Conservation (phyloP, 2,888 invertebrate species). For the Melipona beecheii region DNA sequence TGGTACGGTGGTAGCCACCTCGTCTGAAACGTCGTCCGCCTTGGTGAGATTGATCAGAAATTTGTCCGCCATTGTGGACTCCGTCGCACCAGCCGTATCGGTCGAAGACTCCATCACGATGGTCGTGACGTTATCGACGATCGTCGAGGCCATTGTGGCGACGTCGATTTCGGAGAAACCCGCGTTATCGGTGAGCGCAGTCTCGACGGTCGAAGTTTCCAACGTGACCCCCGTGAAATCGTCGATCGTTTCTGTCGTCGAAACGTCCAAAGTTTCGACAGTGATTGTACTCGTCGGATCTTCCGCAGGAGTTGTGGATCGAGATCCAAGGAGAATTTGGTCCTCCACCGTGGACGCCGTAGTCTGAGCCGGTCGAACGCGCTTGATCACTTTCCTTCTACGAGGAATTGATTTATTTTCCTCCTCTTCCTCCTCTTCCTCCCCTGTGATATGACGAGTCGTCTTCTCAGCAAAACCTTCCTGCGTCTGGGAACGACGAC, state of each 20-base stretch:
- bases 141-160: conserved; percentile 32
- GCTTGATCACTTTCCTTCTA: conserved; percentile 76
- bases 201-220: conserved; percentile 26
- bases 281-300: not conserved
- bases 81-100: conserved; percentile 1
- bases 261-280: not conserved
- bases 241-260: conserved; percentile 25
- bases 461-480: conserved; percentile 72
- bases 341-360: not conserved
- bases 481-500: conserved; percentile 50
- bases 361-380: conserved; percentile 69
- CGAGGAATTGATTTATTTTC: conserved; percentile 45
- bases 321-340: not conserved
- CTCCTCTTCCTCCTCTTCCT: conserved; percentile 3
- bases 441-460: conserved; percentile 53
- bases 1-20: conserved; percentile 4
- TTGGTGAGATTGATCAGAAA: conserved; percentile 24
- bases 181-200: not conserved
- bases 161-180: conserved; percentile 1
- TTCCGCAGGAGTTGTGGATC: not conserved
- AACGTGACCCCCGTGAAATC: conserved; percentile 25
- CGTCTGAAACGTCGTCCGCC: not conserved
- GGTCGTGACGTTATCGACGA: conserved; percentile 23
- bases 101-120: not conserved
- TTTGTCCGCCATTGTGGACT: conserved; percentile 27